A percentile compares a stretch with the other conserved stretches of the same genome.
Evolutionary conservation across 2,888 invertebrate genomes (phyloP).

Genomic region (Pachymerium ferrugineum): DNA sequence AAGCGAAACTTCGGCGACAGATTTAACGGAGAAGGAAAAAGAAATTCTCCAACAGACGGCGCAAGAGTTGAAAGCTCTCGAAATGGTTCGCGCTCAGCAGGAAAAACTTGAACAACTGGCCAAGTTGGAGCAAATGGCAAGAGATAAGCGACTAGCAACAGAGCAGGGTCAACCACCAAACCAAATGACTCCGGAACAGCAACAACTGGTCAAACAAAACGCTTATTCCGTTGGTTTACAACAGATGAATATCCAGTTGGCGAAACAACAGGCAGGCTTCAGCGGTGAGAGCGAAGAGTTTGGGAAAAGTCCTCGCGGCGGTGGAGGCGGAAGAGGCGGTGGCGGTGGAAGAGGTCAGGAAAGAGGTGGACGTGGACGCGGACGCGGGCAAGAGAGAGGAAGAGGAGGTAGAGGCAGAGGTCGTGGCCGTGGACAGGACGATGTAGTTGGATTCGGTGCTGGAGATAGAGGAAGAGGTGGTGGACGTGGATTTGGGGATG

Average conservation of each 20-base stretch:
- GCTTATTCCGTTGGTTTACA: neutral
- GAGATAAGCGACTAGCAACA: neutral
- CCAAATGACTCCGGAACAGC: neutral
- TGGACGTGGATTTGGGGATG: neutral
- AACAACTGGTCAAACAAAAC: neutral
- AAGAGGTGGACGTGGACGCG: neutral
- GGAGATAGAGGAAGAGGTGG: neutral
- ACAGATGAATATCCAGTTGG: neutral
- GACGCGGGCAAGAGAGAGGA: neutral
- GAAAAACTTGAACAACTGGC: neutral
- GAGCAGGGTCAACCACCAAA: neutral
- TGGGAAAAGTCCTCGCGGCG: neutral
- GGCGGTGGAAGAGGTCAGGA: neutral
- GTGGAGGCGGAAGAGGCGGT: neutral
- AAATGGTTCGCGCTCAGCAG: neutral
- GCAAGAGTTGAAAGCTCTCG: constrained; percentile 30
- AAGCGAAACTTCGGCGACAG: neutral
- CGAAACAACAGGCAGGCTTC: neutral
- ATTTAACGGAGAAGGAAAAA: constrained; percentile 30
- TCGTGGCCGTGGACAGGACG: neutral
- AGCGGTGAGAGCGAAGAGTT: neutral
- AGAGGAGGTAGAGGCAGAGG: neutral
- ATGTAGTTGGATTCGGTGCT: neutral
- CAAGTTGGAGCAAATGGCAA: neutral
- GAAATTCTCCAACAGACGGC: constrained; percentile 21